Percentiles rank a stretch among this genome's conserved stretches.
Conservation (phyloP, 2,113 vertebrate genomes). For the Heterochromis multidens region DNA sequence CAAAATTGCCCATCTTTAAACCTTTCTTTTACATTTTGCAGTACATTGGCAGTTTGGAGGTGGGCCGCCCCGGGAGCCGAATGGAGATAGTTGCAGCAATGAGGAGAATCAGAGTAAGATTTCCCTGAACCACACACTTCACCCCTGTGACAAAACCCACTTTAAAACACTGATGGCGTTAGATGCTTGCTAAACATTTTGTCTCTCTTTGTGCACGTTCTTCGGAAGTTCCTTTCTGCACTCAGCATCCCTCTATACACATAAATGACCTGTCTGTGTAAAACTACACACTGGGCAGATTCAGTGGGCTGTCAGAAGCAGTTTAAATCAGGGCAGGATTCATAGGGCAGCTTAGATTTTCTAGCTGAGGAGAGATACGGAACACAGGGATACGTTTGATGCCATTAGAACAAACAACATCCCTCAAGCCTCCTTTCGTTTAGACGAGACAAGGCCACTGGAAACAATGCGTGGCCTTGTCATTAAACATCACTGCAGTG, state of each 20-base stretch:
- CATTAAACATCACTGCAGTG: slow-evolving; percentile 17
- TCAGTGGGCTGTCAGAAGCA: slow-evolving; percentile 26
- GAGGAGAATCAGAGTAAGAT: slow-evolving; percentile 93
- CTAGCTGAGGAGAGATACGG: neutral
- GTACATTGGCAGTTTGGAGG: slow-evolving; percentile 97
- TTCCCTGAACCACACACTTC: neutral
- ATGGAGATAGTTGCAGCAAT: slow-evolving; percentile 97
- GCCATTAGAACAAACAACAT: neutral
- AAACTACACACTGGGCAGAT: slow-evolving; percentile 10
- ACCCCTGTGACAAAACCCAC: neutral
- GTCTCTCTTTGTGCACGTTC: neutral
- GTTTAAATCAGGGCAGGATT: slow-evolving; percentile 29
- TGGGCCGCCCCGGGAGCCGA: slow-evolving; percentile 90
- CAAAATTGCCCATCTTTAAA: neutral
- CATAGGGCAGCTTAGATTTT: neutral
- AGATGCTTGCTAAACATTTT: neutral
- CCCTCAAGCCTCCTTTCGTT: neutral
- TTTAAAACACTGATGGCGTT: neutral
- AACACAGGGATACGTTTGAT: neutral
- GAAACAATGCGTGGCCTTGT: neutral
- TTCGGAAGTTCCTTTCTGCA: neutral
- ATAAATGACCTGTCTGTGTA: neutral
- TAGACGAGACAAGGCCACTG: neutral
- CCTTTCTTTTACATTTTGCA: slow-evolving; percentile 50
- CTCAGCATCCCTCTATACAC: neutral